phyloP scores from a whole-genome alignment of 2,888 invertebrate genomes.

The Germaria angustata region DNA sequence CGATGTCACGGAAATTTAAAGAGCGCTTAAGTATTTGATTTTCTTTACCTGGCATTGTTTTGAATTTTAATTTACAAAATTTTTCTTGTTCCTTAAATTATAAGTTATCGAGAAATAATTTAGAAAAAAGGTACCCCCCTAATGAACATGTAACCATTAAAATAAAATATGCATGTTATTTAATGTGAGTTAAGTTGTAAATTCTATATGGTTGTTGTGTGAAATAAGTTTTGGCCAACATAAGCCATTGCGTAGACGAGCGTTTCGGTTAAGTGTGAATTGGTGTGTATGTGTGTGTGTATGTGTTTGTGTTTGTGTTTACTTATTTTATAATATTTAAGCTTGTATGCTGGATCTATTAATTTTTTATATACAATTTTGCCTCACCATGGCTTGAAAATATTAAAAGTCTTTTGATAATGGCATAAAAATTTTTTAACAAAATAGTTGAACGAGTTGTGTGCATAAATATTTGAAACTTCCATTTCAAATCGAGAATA shows the following conservation, averaged over 20 bases:
- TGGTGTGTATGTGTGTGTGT: not conserved
- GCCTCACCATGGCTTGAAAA: slow-evolving; percentile 23
- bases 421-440: no score
- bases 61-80: no score
- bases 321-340: not conserved
- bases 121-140: not conserved
- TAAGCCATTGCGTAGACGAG: not conserved
- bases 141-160: not conserved
- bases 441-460: no score
- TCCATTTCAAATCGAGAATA: not conserved
- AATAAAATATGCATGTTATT: slow-evolving; percentile 26
- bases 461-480: not conserved
- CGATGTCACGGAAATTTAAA: no score
- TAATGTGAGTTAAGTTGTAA: slow-evolving; percentile 63
- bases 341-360: slow-evolving; percentile 1
- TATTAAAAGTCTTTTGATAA: no score
- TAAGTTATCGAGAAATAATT: no score
- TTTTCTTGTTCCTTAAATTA: no score
- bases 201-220: slow-evolving; percentile 66
- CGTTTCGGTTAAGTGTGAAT: no score
- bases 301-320: not conserved
- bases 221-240: slow-evolving; percentile 59
- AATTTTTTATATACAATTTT: slow-evolving; percentile 12
- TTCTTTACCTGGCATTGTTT: no score
- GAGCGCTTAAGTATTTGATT: no score